Base-by-base conservation (phyloP, 2,888 invertebrate species). In the Trissolcus brochymenae region DNA sequence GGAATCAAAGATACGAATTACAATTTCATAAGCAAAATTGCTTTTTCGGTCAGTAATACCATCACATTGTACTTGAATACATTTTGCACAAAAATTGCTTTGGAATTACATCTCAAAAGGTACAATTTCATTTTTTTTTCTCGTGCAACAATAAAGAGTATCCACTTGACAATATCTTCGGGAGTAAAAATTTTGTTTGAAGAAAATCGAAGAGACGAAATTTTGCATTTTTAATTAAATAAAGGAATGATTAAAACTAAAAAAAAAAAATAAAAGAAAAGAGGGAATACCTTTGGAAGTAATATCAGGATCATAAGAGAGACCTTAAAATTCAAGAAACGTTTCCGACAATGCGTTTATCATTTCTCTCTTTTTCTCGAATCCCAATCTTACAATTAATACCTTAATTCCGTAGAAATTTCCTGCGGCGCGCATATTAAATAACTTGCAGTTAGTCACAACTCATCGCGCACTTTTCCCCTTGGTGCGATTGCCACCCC, bases 401-500 rank as follows among this genome's bases (percentile, higher is more conserved):
- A 25, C 50, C 29, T 46, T 56, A 61, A 68, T 68, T 57, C 43
- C 17, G 46, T 51, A 11, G 41, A 55, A 55, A 55, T 11, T 56
- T 70, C 61, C 49, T 55, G 40, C 62, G 40, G 40, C 46, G 19
- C 25, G 46, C 57, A 64, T 65, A 60, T 66, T 66, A 61, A 61
- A 66, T 66, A 73, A 66, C 61, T 56, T 61, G 62, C 60, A 53
- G 61, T 74, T 57, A 74, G 67, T 67, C 62, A 62, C 61, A 67
- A 74, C 62, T 61, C 74, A 62, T 74, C 61, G 67, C 35, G 35
- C 67, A 66, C 66, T 51, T 55, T 62, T 74, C 65, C 67, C 67
- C 57, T 51, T 56, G 61, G 25, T 41, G 51, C 49, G 51, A 46
- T 60, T 13, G 9, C 41, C 50, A 9, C 43, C 49, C 53, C 56